phyloP scores from a whole-genome alignment of 2,888 invertebrate genomes.

The Eristalinus aeneus region DNA sequence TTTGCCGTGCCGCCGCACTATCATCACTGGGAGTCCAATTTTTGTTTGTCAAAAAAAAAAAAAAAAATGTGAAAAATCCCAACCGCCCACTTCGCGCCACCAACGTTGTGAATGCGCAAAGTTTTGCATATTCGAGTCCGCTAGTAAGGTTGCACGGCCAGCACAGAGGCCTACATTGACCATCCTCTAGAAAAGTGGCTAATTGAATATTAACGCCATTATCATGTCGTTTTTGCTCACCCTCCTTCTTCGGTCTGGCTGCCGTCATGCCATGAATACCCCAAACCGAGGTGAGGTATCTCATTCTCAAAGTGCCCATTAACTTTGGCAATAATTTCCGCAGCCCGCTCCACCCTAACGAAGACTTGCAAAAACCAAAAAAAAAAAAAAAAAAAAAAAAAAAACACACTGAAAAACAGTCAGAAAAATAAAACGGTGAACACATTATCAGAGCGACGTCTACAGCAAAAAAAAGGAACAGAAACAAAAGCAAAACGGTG shows the following conservation, averaged over 20 bases:
- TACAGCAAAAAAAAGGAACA: constrained; percentile 38
- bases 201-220: constrained; percentile 68
- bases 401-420: background rate
- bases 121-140: constrained; percentile 3
- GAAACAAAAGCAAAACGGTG: background rate
- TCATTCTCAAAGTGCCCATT: constrained; percentile 48
- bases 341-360: background rate
- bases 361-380: background rate
- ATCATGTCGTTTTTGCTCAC: constrained; percentile 37
- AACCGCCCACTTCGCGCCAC: background rate
- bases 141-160: background rate
- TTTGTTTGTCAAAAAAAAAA: background rate
- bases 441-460: constrained; percentile 26
- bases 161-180: constrained; percentile 27
- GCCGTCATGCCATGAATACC: background rate
- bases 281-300: constrained; percentile 7
- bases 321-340: constrained; percentile 47
- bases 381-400: background rate
- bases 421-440: background rate
- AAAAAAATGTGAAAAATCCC: constrained; percentile 10
- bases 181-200: constrained; percentile 30
- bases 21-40: background rate
- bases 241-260: background rate
- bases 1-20: background rate
- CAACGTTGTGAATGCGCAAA: background rate